Base-by-base conservation (phyloP, 2,888 invertebrate genomes). In the Amphipoea lucens region DNA sequence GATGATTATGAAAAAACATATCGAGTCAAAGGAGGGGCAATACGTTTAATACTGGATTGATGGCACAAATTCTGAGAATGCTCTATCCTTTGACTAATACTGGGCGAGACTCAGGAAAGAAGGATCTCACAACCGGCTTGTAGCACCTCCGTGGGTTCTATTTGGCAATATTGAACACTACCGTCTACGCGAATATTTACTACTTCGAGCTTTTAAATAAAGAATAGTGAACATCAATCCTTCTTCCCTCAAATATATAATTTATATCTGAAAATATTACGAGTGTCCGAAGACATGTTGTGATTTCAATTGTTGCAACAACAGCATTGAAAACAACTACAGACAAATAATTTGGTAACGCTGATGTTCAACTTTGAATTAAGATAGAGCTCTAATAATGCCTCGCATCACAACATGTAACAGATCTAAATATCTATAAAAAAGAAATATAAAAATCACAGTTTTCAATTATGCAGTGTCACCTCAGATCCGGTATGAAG, bases 401-500 rank as follows among this genome's bases (percentile, higher is more conserved):
- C 93, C 91, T 93, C 91, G 92, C 93, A 95, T 96, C 96, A 96
- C 96, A 96, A 96, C 96, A 96, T 95, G 96, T 95, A 95, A 94
- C 95, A 96, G 95, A 93, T 95, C 95, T 96, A 96, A 96, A 92
- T 94, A 94, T 94, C 95, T 96, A 95, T 94, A 84, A 95, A 94
- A 94, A 94, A 94, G 92, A 95, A 95, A 95, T 95, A 96, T 95
- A 97, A 96, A 96, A 96, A 97, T 97, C 97, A 97, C 97, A 97
- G 97, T 96, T 96, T 94, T 94, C 92, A 96, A 96, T 96, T 96
- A 97, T 96, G 97, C 97, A 95, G 96, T 94, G 96, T 96, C 96
- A 95, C 96, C 95, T 96, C 95, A 95, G 95, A 95, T 95, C 94
- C 94, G 94, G 94, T 94, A 93, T 94, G 95, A 95, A 95, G 95